Evolutionary conservation across 1,140 invertebrate genomes (phyloP).

Genomic region (Drosophila nikananu): DNA sequence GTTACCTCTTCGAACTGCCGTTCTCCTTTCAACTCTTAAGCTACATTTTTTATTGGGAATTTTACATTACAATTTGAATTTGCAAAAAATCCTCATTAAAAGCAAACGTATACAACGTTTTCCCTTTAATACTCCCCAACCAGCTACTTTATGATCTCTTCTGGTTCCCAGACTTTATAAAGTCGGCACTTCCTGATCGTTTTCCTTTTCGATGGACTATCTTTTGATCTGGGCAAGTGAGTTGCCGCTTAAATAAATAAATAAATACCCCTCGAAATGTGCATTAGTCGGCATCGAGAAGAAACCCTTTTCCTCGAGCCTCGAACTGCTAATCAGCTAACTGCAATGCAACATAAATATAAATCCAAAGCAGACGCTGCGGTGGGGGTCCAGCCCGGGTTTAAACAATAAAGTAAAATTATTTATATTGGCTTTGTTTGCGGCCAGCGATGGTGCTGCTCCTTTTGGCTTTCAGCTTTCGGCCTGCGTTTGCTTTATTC

Average conservation of each 20-base stretch:
- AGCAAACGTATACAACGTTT: background rate
- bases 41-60: background rate
- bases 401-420: constrained; percentile 80
- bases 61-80: background rate
- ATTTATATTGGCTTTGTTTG: constrained; percentile 68
- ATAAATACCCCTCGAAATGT: constrained; percentile 53
- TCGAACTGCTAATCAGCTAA: constrained; percentile 43
- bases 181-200: constrained; percentile 1
- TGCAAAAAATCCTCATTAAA: background rate
- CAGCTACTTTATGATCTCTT: constrained; percentile 6
- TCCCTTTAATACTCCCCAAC: background rate
- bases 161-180: constrained; percentile 1
- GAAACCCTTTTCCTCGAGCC: constrained; percentile 5
- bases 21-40: no score
- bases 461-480: constrained; percentile 17
- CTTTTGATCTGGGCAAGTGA: constrained; percentile 34
- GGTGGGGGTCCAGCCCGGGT: constrained; percentile 12
- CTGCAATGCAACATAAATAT: constrained; percentile 52
- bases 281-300: constrained; percentile 39
- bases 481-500: constrained; percentile 36
- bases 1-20: no score
- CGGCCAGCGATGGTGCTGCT: constrained; percentile 9
- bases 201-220: background rate
- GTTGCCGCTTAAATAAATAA: constrained; percentile 63
- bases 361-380: constrained; percentile 23